Evolutionary conservation across 2,888 invertebrate genomes (phyloP).

Genomic region (Athripsodes cinereus): DNA sequence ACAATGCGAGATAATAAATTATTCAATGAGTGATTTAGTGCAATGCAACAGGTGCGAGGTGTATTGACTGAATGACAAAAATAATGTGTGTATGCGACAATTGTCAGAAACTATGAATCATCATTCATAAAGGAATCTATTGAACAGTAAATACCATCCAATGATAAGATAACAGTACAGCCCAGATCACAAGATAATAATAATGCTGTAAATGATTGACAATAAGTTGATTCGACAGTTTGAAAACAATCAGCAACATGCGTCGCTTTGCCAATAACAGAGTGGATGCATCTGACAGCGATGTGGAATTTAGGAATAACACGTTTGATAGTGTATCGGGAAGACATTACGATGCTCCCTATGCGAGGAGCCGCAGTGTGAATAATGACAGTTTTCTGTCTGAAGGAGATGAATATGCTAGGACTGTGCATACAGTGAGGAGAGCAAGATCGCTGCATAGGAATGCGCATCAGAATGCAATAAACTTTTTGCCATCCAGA

Average conservation of each 20-base stretch:
- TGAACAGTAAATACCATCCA: too few relatives aligned
- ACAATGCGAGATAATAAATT: too few relatives aligned
- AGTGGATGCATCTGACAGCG: constrained; percentile 12
- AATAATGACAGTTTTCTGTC: neutral
- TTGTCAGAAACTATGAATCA: too few relatives aligned
- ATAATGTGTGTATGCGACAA: too few relatives aligned
- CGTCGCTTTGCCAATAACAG: constrained; percentile 14
- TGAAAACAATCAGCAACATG: constrained; percentile 6
- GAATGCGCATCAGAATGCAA: constrained; percentile 30
- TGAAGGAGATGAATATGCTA: constrained; percentile 7
- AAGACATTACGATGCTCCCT: neutral
- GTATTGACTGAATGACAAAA: too few relatives aligned
- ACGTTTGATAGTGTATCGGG: constrained; percentile 10
- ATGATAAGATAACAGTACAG: too few relatives aligned
- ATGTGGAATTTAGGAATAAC: constrained; percentile 10
- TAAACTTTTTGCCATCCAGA: constrained; percentile 47
- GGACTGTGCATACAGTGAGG: constrained; percentile 15
- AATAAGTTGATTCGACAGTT: too few relatives aligned
- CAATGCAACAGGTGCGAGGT: too few relatives aligned
- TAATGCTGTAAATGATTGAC: too few relatives aligned
- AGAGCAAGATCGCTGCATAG: constrained; percentile 23
- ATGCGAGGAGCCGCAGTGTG: constrained; percentile 15
- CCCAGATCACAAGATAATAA: too few relatives aligned
- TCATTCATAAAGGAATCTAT: too few relatives aligned
- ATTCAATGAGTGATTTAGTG: too few relatives aligned